These are phyloP conservation scores for Disparrhopalites patrizii DNA, from an alignment of 2,888 invertebrate species.

Conservation along the genomic window DNA sequence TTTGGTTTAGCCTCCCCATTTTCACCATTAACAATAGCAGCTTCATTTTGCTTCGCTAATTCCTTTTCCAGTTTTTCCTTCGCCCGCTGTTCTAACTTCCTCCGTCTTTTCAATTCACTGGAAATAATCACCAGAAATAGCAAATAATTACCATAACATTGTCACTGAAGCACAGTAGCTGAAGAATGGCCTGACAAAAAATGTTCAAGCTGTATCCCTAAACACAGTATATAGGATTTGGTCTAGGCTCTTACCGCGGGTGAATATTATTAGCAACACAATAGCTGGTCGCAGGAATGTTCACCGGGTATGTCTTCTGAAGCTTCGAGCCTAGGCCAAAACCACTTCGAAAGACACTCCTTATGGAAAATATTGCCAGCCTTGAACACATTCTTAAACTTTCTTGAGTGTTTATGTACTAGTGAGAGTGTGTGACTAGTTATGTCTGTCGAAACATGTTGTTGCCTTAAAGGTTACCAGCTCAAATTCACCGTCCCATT, in stretches of 20 bases:
- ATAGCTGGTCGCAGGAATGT: conserved; percentile 35
- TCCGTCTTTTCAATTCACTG: conserved; percentile 88
- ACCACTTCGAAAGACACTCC: conserved; percentile 11
- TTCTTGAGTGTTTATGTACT: too few species aligned
- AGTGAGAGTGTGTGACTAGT: too few species aligned
- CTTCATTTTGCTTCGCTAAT: conserved; percentile 50
- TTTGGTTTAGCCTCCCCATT: conserved; percentile 35
- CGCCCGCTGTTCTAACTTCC: conserved; percentile 89
- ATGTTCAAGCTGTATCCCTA: too few species aligned
- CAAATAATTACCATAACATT: too few species aligned
- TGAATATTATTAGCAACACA: conserved; percentile 37
- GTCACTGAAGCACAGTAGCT: too few species aligned
- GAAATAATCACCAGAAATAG: conserved; percentile 49
- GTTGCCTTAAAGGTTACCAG: too few species aligned
- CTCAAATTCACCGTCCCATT: too few species aligned
- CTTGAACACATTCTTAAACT: conserved; percentile 25
- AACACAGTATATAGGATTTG: conserved; percentile 14
- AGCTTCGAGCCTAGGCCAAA: conserved; percentile 32
- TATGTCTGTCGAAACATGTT: too few species aligned
- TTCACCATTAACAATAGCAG: conserved; percentile 45
- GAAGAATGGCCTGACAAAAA: not conserved
- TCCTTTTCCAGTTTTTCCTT: conserved; percentile 81
- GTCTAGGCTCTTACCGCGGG: conserved; percentile 43
- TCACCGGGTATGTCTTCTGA: conserved; percentile 29
- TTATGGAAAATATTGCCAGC: conserved; percentile 14